These are phyloP conservation scores for Andrena fulva DNA, from an alignment of 2,888 invertebrate species.

Conservation along the genomic window DNA sequence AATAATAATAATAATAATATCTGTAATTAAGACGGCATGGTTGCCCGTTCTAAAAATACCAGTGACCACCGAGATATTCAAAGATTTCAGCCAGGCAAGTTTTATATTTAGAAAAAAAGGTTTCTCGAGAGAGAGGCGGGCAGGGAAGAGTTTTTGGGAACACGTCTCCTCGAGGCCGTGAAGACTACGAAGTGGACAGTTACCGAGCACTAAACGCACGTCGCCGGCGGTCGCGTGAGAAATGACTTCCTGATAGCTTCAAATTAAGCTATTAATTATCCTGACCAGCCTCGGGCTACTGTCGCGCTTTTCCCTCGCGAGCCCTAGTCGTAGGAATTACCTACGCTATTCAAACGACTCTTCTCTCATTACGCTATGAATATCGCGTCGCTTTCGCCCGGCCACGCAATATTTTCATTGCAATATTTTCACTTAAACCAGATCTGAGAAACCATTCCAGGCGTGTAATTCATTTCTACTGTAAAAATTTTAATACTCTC, in stretches of 20 bases:
- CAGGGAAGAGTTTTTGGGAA: constrained; percentile 12
- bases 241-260: constrained; percentile 82
- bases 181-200: constrained; percentile 40
- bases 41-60: no score
- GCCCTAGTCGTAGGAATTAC: constrained; percentile 53
- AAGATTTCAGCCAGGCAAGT: not conserved
- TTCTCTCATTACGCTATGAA: constrained; percentile 36
- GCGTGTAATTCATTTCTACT: not conserved
- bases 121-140: not conserved
- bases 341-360: constrained; percentile 35
- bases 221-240: constrained; percentile 67
- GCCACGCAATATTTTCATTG: not conserved
- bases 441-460: not conserved
- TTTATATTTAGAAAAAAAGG: not conserved
- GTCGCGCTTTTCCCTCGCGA: constrained; percentile 56
- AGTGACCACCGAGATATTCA: not conserved
- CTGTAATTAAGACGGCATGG: no score
- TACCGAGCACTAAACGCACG: constrained; percentile 49
- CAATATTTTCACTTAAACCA: not conserved
- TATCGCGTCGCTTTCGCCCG: not conserved
- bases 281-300: constrained; percentile 59
- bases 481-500: not conserved
- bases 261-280: constrained; percentile 83
- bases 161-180: not conserved
- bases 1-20: no score